Base-by-base conservation (phyloP, 2,113 vertebrate species). In the Mesembrinibis cayennensis region DNA sequence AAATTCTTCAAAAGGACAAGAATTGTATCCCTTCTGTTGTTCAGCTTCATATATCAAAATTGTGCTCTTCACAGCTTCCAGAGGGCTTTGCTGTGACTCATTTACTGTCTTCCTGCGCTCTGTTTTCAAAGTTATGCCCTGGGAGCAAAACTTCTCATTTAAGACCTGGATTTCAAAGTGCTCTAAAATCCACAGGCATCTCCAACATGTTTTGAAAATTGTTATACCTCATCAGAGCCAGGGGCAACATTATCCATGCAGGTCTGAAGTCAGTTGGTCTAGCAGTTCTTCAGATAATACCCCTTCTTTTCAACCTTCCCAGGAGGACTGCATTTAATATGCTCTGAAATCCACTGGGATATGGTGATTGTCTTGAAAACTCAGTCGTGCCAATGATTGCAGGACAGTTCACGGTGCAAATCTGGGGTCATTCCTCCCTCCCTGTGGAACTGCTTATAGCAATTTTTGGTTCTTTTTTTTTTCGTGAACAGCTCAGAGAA, bases 121-220 rank as follows among this genome's bases (percentile, higher is more conserved):
- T 78, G 38, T 62, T 92, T 97, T 97, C 95, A 93, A 97, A 97
- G 59, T 90, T 86, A 96, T 96, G 93, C 95, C 92, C 96, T 96
- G 93, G 38, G 92, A 96, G 94, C 88, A 96, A 94, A 97, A 69
- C 71, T 88, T 93, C 78, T 94, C 74, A 86, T 94, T 94, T 90
- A 86, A 96, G 59, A 93, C n/a, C 50, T 89, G 71, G 70, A 95
- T 96, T 96, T 95, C 95, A 97, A 96, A 96, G 96, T 36, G 36
- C 25, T 94, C 49, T 86, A 62, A 96, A 96, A 97, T 90, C 94
- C 97, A 95, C 97, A 97, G 91, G 93, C 94, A 82, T 96, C 91
- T 95, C 63, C 13, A 3, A 93, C 79, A 70, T 83, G 89, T 96
- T 96, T 94, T 88, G 84, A 86, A 95, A 91, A 97, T 91, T 83